phyloP scores from a whole-genome alignment of 1,140 invertebrate species.

The Drosophila albomicans region DNA sequence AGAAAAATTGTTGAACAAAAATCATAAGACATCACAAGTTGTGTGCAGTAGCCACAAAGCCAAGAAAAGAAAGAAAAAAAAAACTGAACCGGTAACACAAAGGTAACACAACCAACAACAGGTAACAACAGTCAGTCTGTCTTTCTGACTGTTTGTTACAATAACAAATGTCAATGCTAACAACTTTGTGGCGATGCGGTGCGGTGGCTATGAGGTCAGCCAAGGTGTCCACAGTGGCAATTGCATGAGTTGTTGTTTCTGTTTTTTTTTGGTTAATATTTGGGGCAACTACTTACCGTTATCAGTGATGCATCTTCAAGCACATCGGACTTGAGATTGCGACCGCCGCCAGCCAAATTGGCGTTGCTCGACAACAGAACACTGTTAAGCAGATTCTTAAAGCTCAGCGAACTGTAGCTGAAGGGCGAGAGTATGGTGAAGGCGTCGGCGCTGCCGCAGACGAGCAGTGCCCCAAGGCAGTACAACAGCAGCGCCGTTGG shows the following conservation, averaged over 20 bases:
- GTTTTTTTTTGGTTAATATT: neutral
- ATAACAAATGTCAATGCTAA: constrained; percentile 59
- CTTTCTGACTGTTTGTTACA: constrained; percentile 10
- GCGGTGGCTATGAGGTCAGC: constrained; percentile 1
- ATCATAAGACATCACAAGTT: constrained; percentile 30
- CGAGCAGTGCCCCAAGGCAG: constrained; percentile 61
- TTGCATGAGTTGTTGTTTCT: constrained; percentile 2
- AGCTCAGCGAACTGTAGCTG: constrained; percentile 79
- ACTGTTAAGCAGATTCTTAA: constrained; percentile 81
- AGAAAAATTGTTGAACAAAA: constrained; percentile 58
- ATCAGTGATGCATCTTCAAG: constrained; percentile 83
- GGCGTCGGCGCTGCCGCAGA: constrained; percentile 67
- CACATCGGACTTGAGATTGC: constrained; percentile 81
- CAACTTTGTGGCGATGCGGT: constrained; percentile 19
- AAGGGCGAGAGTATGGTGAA: constrained; percentile 82
- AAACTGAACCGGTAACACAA: constrained; percentile 43
- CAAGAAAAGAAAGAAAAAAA: neutral
- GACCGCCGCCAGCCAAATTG: constrained; percentile 75
- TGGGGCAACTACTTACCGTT: constrained; percentile 68
- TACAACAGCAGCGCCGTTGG: constrained; percentile 66
- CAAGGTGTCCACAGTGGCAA: constrained; percentile 10
- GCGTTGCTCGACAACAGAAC: constrained; percentile 80
- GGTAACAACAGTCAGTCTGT: neutral
- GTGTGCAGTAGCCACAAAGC: constrained; percentile 9
- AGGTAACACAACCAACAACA: constrained; percentile 23